A percentile compares a stretch with the other conserved stretches of the same genome.
Evolutionary conservation across 2,113 vertebrate species (phyloP).

Genomic region (Merops nubicus): DNA sequence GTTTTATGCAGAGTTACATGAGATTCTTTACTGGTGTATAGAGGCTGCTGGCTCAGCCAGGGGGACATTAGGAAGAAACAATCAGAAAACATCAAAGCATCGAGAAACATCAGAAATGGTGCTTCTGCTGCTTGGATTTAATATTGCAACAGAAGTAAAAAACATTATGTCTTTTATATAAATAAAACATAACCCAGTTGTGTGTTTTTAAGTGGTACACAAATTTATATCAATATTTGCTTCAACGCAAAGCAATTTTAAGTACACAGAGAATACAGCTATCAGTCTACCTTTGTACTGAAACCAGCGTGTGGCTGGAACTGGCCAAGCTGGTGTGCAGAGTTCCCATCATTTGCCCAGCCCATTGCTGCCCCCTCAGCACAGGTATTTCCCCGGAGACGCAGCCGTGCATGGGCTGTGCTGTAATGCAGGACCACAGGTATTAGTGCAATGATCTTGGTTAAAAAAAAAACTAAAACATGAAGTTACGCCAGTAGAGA

Average conservation of each 20-base stretch:
- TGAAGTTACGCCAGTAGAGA: neutral
- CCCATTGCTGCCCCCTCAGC: neutral
- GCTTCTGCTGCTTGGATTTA: neutral
- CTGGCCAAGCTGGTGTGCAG: neutral
- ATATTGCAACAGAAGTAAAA: neutral
- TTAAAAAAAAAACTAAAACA: neutral
- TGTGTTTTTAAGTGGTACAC: neutral
- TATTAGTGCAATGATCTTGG: neutral
- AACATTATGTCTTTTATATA: fast-evolving
- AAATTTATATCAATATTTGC: neutral
- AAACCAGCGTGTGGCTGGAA: neutral
- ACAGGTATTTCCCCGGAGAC: neutral
- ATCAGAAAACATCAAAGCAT: no score
- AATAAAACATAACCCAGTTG: neutral
- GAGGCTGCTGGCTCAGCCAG: neutral
- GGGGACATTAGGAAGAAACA: neutral
- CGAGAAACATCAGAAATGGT: neutral
- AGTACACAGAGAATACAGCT: neutral
- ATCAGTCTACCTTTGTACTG: neutral
- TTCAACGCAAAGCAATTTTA: neutral
- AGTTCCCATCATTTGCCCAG: fast-evolving
- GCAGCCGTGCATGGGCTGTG: neutral
- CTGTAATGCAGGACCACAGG: neutral
- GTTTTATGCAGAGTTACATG: neutral
- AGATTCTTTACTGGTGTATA: neutral